These are phyloP conservation scores for Sapajus apella DNA, from an alignment of 2,113 vertebrate species.

Conservation along the genomic window DNA sequence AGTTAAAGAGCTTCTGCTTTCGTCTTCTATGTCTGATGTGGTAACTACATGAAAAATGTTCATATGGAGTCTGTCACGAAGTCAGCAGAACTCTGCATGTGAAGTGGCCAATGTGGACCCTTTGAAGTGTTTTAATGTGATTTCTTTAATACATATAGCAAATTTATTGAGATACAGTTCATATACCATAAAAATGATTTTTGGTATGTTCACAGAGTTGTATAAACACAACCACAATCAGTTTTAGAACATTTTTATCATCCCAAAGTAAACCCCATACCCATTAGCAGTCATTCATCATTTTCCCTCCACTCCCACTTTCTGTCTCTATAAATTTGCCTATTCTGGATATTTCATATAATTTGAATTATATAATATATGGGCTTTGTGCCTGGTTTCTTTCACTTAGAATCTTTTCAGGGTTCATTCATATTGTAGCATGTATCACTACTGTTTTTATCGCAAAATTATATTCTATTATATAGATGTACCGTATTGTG, in stretches of 20 bases:
- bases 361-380: background rate
- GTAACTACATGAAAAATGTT: background rate
- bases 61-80: background rate
- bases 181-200: background rate
- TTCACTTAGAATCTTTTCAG: background rate
- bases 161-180: conserved; percentile 14
- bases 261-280: background rate
- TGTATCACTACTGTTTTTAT: background rate
- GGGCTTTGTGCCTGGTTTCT: background rate
- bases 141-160: background rate
- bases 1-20: background rate
- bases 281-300: background rate
- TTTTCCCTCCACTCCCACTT: background rate
- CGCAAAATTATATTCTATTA: background rate
- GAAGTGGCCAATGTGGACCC: background rate
- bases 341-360: background rate
- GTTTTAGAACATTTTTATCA: conserved; percentile 11
- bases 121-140: background rate
- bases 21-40: background rate
- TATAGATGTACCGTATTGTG: background rate
- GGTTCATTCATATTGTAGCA: background rate
- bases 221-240: background rate
- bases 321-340: background rate
- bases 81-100: background rate
- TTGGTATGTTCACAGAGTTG: conserved; percentile 10